Conservation (phyloP, 1,140 invertebrate genomes). For the Aporrectodea caliginosa region DNA sequence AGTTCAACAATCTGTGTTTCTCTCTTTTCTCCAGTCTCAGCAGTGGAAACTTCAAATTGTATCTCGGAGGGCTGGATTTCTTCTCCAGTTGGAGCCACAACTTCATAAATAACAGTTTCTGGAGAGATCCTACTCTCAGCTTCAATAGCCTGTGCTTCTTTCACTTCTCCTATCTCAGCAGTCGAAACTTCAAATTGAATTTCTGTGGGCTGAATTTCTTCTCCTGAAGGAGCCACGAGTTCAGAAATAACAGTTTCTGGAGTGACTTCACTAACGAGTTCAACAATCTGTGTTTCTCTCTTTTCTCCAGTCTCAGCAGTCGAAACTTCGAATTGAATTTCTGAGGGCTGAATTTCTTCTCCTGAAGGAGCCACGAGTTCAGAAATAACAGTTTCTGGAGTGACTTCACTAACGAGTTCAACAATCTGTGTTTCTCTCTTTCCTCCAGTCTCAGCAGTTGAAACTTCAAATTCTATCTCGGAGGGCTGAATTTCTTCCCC, state of each 20-base stretch:
- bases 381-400: neutral
- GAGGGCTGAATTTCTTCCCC: conserved; percentile 21
- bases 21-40: neutral
- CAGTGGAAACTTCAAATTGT: conserved; percentile 1
- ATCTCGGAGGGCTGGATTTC: conserved; percentile 12
- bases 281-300: neutral
- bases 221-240: neutral
- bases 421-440: conserved; percentile 22
- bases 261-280: neutral
- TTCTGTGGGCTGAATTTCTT: conserved; percentile 13
- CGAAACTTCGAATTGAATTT: neutral
- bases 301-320: neutral
- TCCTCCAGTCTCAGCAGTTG: conserved; percentile 11
- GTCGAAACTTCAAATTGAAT: conserved; percentile 13
- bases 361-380: neutral
- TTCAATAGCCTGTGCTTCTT: conserved; percentile 21
- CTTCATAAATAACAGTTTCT: neutral
- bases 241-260: conserved; percentile 11
- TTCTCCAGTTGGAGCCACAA: conserved; percentile 12
- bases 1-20: neutral
- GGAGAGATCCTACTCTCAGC: conserved; percentile 1
- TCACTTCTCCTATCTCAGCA: conserved; percentile 10
- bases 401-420: neutral
- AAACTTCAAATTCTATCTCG: conserved; percentile 21
- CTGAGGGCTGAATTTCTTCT: neutral